Evolutionary conservation across 1,140 invertebrate species (phyloP), one percentile per base, ranked within the genome.

Genomic region (Ganaspis sp.): DNA sequence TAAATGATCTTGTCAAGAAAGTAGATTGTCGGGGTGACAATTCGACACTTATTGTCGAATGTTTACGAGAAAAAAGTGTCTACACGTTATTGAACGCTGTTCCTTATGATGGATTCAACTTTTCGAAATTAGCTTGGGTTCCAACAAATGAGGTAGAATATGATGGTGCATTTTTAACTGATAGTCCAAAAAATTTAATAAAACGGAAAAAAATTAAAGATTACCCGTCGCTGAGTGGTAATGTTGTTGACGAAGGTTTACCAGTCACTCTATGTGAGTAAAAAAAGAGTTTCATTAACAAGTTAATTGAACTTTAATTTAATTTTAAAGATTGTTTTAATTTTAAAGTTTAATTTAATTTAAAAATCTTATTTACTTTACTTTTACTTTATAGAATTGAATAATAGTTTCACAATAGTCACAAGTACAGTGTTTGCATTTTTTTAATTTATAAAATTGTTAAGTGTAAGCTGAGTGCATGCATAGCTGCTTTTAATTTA

Each of bases 51-150:
- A 26, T 64, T 29, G 26, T 64, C 4, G 23, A 29, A 6, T 64
- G 58, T 64, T n/a, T 64, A 29, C 12, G 58, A 29, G 58, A 64
- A 26, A 64, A 29, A 64, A 64, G 58, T 64, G 8, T 64, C n/a
- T 64, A n/a, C 4, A 34, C 9, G n/a, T 64, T 64, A 34, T 29
- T 64, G 3, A 64, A 64, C 15, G 58, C 58, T 0, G 26, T 64
- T 4, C 26, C 26, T 6, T 26, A 64, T 29, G 58, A 64, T 29
- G 12, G 23, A 34, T 64, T 64, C 23, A 29, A 64, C 23, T 64
- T 29, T 64, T 34, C 15, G 3, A 64, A 64, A 29, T 29, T 64
- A 64, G 58, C 8, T 3, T 64, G 58, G 58, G 23, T 64, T n/a
- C 58, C 58, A 5, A 64, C 58, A 29, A 15, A 64, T 64, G 58